These are phyloP conservation scores for Strigops habroptila DNA, from an alignment of 2,113 vertebrate genomes.

Conservation along the genomic window DNA sequence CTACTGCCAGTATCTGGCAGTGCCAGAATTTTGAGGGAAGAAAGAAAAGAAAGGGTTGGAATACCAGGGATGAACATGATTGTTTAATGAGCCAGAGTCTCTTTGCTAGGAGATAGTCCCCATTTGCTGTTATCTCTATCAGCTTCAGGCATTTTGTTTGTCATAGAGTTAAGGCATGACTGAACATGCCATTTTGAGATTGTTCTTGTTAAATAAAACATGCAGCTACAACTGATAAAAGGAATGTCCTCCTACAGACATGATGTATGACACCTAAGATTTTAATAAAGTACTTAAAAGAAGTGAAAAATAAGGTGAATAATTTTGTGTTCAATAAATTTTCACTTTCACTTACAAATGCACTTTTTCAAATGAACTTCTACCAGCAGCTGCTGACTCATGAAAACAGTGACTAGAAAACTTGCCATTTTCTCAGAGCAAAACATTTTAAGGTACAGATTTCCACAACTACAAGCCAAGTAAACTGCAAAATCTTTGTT, in stretches of 20 bases:
- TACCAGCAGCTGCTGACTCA: background rate
- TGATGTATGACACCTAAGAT: background rate
- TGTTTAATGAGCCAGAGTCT: background rate
- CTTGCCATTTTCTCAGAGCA: background rate
- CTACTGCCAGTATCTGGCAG: background rate
- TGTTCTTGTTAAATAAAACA: background rate
- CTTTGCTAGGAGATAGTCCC: background rate
- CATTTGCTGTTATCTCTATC: constrained; percentile 8
- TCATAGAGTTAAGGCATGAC: constrained; percentile 28
- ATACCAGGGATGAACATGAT: constrained; percentile 21
- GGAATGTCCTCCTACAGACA: background rate
- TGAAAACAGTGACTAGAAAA: background rate
- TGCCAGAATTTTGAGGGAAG: constrained; percentile 10
- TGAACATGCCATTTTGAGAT: constrained; percentile 1
- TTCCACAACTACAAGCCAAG: background rate
- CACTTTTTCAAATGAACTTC: background rate
- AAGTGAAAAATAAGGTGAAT: background rate
- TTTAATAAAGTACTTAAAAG: background rate
- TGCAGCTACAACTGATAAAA: background rate
- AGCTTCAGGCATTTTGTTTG: constrained; percentile 31
- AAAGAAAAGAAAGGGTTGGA: background rate
- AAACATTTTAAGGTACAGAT: background rate
- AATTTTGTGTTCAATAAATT: background rate
- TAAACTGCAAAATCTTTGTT: background rate
- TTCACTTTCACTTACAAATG: background rate